A percentile compares a stretch with the other conserved stretches of the same genome.
These are phyloP conservation scores for Hydrotaea cyrtoneurina DNA, from an alignment of 2,888 invertebrate genomes.

Conservation along the genomic window DNA sequence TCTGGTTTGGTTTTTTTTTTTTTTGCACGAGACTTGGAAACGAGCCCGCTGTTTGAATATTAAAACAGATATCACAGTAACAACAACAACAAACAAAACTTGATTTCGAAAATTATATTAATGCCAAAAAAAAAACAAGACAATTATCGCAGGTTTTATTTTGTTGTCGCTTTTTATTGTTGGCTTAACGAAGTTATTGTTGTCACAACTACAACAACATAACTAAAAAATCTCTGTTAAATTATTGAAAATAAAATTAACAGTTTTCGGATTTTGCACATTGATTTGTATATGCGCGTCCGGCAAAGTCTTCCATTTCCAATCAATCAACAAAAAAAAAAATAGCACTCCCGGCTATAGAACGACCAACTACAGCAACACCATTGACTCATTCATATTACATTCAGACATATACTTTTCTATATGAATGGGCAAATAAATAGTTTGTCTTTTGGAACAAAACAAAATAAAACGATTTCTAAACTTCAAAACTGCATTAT, in stretches of 20 bases:
- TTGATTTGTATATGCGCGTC: not conserved
- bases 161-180: not conserved
- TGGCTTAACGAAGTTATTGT: constrained; percentile 9
- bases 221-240: not conserved
- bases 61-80: not conserved
- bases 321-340: too few relatives aligned
- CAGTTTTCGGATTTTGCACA: not conserved
- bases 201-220: not conserved
- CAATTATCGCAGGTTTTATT: constrained; percentile 3
- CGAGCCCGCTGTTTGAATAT: constrained; percentile 24
- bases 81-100: too few relatives aligned
- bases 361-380: not conserved
- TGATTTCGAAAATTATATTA: constrained; percentile 46
- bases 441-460: too few relatives aligned
- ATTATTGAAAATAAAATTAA: constrained; percentile 6
- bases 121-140: constrained; percentile 27
- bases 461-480: too few relatives aligned
- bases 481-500: too few relatives aligned
- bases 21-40: constrained; percentile 60
- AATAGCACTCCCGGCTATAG: not conserved
- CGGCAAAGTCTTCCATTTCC: not conserved
- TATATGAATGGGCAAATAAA: too few relatives aligned
- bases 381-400: not conserved
- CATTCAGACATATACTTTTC: too few relatives aligned
- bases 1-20: not conserved